A percentile compares a stretch with the other conserved stretches of the same genome.
Evolutionary conservation across 2,888 invertebrate genomes (phyloP).

Genomic region (Pandemis heparana): DNA sequence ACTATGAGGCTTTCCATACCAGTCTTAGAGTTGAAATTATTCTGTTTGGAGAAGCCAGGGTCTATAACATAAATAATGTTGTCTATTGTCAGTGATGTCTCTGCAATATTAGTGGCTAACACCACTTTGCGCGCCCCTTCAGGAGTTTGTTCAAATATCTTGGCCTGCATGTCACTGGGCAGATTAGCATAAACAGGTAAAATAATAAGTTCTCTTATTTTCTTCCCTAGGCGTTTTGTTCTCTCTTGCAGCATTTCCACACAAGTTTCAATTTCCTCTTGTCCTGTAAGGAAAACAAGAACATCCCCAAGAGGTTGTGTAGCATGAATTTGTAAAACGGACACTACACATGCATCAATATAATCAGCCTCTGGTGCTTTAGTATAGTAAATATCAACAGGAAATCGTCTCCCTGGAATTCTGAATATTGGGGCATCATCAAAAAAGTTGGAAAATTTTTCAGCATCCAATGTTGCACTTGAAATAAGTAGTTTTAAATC

Average conservation of each 20-base stretch:
- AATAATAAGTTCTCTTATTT: constrained; percentile 96
- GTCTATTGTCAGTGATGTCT: constrained; percentile 99
- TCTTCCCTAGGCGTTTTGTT: constrained; percentile 95
- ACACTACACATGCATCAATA: constrained; percentile 98
- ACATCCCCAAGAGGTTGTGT: constrained; percentile 98
- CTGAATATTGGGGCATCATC: constrained; percentile 99
- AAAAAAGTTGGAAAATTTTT: constrained; percentile 99
- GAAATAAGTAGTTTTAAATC: constrained; percentile 98
- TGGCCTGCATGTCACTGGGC: constrained; percentile 99
- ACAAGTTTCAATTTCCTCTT: constrained; percentile 96
- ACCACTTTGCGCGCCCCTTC: constrained; percentile 98
- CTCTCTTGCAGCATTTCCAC: constrained; percentile 96
- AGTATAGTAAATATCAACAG: constrained; percentile 99
- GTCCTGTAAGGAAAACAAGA: constrained; percentile 97
- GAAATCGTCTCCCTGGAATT: constrained; percentile 98
- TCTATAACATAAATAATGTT: constrained; percentile 99
- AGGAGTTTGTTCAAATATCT: constrained; percentile 99
- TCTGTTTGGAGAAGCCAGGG: constrained; percentile 99
- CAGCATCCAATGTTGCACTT: constrained; percentile 98
- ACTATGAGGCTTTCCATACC: constrained; percentile 99
- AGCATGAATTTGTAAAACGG: constrained; percentile 98
- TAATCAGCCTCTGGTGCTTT: constrained; percentile 99
- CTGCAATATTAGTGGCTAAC: constrained; percentile 99
- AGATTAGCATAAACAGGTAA: constrained; percentile 99
- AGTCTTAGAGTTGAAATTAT: constrained; percentile 98